Conservation (phyloP, 2,888 invertebrate species). For the Apamea anceps region DNA sequence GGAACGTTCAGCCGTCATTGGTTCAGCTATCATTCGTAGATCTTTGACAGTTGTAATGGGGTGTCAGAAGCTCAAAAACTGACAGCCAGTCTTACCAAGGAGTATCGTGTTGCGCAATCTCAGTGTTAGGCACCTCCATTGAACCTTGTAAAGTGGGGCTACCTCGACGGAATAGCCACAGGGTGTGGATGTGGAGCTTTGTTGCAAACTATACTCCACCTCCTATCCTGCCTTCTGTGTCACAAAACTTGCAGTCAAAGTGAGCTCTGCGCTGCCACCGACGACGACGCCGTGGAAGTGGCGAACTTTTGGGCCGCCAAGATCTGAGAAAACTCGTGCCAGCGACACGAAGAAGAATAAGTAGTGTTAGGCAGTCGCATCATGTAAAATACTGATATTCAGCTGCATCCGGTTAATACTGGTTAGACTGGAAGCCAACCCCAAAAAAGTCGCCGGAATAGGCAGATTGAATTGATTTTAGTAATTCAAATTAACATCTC, state of each 20-base stretch:
- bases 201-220: not conserved
- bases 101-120: not conserved
- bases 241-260: not conserved
- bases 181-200: not conserved
- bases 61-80: not conserved
- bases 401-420: not conserved
- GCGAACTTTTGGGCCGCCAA: not conserved
- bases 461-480: not conserved
- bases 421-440: not conserved
- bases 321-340: not conserved
- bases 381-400: not conserved
- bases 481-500: too few relatives aligned
- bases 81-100: not conserved
- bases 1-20: not conserved
- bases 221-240: not conserved
- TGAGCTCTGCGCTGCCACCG: not conserved
- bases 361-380: not conserved
- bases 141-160: not conserved
- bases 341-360: not conserved
- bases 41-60: not conserved
- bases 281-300: not conserved
- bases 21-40: not conserved
- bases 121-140: not conserved
- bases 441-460: not conserved
- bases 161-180: not conserved